phyloP scores from a whole-genome alignment of 1,140 invertebrate genomes.

The Caerostris extrusa region DNA sequence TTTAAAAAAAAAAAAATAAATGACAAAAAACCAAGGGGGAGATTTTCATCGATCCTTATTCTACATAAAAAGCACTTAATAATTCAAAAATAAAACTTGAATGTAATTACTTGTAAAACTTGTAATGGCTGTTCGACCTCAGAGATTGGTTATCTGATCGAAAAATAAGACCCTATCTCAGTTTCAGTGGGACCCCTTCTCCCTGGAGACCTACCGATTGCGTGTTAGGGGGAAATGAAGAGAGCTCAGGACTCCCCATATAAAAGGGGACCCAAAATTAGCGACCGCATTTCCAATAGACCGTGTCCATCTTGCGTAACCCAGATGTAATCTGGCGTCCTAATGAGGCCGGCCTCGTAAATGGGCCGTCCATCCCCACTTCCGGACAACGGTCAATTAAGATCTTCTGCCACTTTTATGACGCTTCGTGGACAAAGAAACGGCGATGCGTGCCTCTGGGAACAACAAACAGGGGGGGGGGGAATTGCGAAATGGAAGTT shows the following conservation, averaged over 20 bases:
- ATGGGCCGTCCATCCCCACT: neutral
- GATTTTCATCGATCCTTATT: too few species aligned
- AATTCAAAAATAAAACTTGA: too few species aligned
- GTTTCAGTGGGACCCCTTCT: neutral
- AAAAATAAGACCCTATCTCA: neutral
- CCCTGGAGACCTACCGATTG: neutral
- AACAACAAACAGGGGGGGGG: neutral
- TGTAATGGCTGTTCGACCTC: too few species aligned
- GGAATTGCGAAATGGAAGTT: neutral
- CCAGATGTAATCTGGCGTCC: conserved; percentile 46
- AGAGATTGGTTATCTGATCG: neutral
- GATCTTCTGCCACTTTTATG: conserved; percentile 13
- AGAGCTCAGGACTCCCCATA: neutral
- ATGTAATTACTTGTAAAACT: too few species aligned
- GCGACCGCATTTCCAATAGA: conserved; percentile 51
- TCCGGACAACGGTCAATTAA: conserved; percentile 31
- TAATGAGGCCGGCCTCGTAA: conserved; percentile 24
- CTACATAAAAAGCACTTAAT: too few species aligned
- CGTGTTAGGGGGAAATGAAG: neutral
- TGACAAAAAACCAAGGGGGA: too few species aligned
- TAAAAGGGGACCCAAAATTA: conserved; percentile 25
- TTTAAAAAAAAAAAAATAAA: too few species aligned
- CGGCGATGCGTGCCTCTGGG: neutral
- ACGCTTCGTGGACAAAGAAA: conserved; percentile 20
- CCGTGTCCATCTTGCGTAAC: conserved; percentile 34